A percentile compares a stretch with the other conserved stretches of the same genome.
Conservation (phyloP, 2,113 vertebrate species). For the Elaphurus davidianus region DNA sequence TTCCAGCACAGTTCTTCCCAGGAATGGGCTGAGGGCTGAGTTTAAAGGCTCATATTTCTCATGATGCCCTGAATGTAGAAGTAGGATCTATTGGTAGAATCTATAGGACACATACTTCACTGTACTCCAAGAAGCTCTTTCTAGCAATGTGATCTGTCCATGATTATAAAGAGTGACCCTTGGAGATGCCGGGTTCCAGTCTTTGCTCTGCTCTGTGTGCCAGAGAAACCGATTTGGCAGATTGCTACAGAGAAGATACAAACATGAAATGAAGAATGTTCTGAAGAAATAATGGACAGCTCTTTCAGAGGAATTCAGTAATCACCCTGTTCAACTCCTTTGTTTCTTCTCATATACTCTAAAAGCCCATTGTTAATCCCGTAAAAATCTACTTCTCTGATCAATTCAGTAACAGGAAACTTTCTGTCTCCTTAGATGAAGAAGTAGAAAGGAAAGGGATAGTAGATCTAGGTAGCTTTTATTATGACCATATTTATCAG, state of each 20-base stretch:
- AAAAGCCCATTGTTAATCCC: neutral
- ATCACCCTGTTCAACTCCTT: neutral
- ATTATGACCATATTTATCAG: neutral
- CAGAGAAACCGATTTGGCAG: neutral
- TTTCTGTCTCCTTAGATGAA: neutral
- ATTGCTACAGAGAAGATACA: neutral
- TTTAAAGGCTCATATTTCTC: neutral
- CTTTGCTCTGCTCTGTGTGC: neutral
- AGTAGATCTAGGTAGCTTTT: neutral
- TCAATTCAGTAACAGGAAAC: neutral
- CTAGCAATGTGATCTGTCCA: neutral
- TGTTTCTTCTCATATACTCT: neutral
- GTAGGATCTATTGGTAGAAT: neutral
- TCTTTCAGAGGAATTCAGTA: neutral
- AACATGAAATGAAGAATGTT: neutral
- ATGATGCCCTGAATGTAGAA: neutral
- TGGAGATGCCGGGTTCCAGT: neutral
- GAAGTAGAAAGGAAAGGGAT: neutral
- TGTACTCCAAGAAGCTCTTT: neutral
- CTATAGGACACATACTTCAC: neutral
- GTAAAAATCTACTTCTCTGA: neutral
- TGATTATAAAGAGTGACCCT: neutral
- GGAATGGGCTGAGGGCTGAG: neutral
- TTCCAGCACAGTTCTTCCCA: neutral
- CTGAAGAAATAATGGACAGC: neutral